Evolutionary conservation across 2,113 vertebrate genomes (phyloP).

Genomic region (Elanus axillaris): DNA sequence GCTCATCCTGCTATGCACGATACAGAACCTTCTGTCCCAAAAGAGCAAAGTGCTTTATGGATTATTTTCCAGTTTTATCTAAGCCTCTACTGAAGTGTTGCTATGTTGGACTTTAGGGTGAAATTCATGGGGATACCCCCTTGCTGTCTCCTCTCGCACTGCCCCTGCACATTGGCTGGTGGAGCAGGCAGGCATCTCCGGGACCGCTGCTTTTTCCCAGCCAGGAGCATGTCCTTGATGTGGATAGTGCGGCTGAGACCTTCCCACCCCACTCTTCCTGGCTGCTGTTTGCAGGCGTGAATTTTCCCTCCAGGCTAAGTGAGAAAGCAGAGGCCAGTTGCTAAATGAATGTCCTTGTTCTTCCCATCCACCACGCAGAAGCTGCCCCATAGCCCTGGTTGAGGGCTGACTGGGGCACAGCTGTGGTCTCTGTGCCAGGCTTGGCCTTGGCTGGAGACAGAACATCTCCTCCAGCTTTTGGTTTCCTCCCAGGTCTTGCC

Average conservation of each 20-base stretch:
- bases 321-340: not conserved
- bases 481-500: not conserved
- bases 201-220: not conserved
- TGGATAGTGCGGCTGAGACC: not conserved
- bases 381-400: not conserved
- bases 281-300: not conserved
- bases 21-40: not conserved
- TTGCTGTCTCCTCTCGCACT: not conserved
- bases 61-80: not conserved
- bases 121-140: not conserved
- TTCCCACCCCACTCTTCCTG: not conserved
- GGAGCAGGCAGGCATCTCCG: rapidly evolving
- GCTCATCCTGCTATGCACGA: not conserved
- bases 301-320: not conserved
- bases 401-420: not conserved
- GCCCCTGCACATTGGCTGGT: not conserved
- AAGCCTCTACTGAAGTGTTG: not conserved
- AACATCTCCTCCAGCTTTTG: not conserved
- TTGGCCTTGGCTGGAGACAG: not conserved
- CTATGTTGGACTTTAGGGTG: not conserved
- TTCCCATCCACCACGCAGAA: not conserved
- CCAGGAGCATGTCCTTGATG: not conserved
- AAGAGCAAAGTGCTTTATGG: not conserved
- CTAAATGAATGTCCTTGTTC: not conserved
- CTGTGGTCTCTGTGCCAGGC: not conserved